Evolutionary conservation across 1,140 invertebrate genomes (phyloP), one percentile per base, ranked within the genome.

Genomic region (Micrasema longulum): DNA sequence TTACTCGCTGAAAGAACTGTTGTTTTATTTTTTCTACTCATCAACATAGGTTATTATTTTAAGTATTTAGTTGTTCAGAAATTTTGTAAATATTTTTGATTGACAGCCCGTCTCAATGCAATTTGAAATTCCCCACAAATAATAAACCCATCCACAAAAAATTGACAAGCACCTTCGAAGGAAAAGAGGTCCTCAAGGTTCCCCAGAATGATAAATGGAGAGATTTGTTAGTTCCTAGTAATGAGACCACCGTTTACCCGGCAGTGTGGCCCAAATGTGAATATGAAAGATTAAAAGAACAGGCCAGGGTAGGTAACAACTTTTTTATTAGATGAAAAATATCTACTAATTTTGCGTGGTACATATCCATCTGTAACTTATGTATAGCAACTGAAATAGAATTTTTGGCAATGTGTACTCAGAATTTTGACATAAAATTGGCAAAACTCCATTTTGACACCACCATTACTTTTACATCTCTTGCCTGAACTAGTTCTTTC

Each of bases 201-300:
- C 22, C 70, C 1, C 74, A 75, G 43, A 70, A 75, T 70, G 70
- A 70, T 11, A 75, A 75, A 62, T 69, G 65, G 70, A 64, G 67
- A 35, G n/a, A 69, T 2, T 63, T 84, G 6, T 47, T 83, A 4
- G 71, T 85, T 1, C 83, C 83, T 0, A 80, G 78, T 62, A 77
- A 53, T 0, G 74, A 80, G n/a, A 78, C 77, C 11, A 84, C 81
- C 73, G 78, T 76, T 45, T 85, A 85, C 62, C 83, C 83, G 0
- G 80, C 81, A 2, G 76, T 85, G 5, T 83, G 82, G 78, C 78
- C 80, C 11, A 80, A 81, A 53, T 69, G 72, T 1, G 79, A 83
- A 35, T 84, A 77, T 69, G 78, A 84, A 5, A 71, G 80, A 41
- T 68, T 85, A 23, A 79, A 79, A 76, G 78, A 80, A 69, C 80